Conservation (phyloP, 2,797 vertebrate species). For the Eospalax fontanierii region DNA sequence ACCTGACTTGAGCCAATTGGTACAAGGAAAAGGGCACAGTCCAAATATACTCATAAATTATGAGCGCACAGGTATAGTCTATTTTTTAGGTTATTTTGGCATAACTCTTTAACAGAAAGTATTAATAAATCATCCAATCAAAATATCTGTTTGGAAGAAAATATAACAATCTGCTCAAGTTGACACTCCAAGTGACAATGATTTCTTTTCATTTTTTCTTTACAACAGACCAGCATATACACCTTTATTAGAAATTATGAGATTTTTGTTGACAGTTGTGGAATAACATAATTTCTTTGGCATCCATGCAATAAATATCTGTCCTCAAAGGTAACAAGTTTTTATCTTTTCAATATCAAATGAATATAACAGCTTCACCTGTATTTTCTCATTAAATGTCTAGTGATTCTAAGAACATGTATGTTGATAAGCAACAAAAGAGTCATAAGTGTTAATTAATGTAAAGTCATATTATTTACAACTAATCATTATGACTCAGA, state of each 20-base stretch:
- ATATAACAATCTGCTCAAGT: slow-evolving; percentile 8
- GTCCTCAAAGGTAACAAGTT: slow-evolving; percentile 27
- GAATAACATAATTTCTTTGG: slow-evolving; percentile 21
- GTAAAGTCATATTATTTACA: slow-evolving; percentile 28
- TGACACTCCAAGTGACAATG: neutral
- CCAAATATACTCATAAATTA: neutral
- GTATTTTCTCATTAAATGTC: slow-evolving; percentile 43
- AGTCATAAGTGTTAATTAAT: neutral
- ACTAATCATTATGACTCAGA: neutral
- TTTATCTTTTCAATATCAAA: slow-evolving; percentile 21
- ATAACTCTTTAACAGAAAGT: neutral
- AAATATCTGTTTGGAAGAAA: slow-evolving; percentile 31
- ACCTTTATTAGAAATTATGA: neutral
- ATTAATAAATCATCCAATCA: neutral
- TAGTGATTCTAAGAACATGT: neutral
- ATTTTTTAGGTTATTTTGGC: neutral
- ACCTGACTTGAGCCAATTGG: neutral
- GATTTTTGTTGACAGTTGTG: neutral
- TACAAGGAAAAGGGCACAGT: neutral
- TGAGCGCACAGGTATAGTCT: neutral
- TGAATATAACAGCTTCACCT: neutral
- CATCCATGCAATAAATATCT: neutral
- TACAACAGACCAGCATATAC: neutral
- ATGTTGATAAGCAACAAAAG: slow-evolving; percentile 30
- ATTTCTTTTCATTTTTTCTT: neutral